Evolutionary conservation across 1,140 invertebrate genomes (phyloP).

Genomic region (Drosophila chauvacae): DNA sequence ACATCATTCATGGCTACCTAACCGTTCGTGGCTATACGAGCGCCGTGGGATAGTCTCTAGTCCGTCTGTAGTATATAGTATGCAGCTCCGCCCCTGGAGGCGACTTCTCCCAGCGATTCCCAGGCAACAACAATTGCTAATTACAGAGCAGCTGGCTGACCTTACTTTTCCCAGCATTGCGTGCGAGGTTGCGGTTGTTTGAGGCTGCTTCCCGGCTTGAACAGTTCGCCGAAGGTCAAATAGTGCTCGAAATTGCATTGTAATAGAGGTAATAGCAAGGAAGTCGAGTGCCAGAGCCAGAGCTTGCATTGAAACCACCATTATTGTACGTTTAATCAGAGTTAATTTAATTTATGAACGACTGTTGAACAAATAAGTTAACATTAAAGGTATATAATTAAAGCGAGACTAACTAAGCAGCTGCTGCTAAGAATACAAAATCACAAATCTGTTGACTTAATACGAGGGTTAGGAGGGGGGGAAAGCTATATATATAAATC

Average conservation of each 20-base stretch:
- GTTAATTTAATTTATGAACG: constrained; percentile 13
- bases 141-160: constrained; percentile 26
- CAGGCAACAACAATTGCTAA: constrained; percentile 19
- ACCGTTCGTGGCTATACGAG: constrained; percentile 93
- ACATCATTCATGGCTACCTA: constrained; percentile 95
- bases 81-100: background rate
- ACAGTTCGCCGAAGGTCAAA: background rate
- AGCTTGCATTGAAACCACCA: background rate
- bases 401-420: constrained; percentile 11
- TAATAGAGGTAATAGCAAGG: background rate
- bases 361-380: constrained; percentile 10
- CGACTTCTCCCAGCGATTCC: background rate
- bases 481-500: background rate
- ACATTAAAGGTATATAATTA: constrained; percentile 3
- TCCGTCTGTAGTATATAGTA: background rate
- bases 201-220: constrained; percentile 21
- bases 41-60: constrained; percentile 87
- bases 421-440: constrained; percentile 16
- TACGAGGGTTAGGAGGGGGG: too few species aligned
- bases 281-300: background rate
- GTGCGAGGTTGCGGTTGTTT: constrained; percentile 20
- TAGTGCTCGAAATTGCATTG: constrained; percentile 3
- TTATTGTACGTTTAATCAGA: constrained; percentile 4
- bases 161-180: constrained; percentile 27
- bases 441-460: constrained; percentile 14